Percentiles rank a stretch among this genome's conserved stretches.
phyloP scores from a whole-genome alignment of 2,888 invertebrate species.

The Unio pictorum region DNA sequence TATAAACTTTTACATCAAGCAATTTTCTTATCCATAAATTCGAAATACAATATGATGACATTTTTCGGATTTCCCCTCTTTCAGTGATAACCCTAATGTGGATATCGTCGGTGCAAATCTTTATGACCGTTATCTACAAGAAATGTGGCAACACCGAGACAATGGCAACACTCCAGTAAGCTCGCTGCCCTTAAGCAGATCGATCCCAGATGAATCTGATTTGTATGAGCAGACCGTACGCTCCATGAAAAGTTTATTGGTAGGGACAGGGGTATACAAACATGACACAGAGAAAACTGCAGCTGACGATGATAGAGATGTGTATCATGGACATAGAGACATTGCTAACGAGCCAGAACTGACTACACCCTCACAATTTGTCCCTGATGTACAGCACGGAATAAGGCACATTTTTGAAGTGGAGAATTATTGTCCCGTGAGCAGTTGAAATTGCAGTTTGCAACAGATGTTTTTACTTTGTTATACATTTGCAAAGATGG shows the following conservation, averaged over 20 bases:
- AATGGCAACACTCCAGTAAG: slow-evolving; percentile 30
- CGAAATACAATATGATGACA: too few species aligned
- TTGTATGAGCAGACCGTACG: slow-evolving; percentile 64
- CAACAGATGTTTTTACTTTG: too few species aligned
- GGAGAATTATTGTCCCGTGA: slow-evolving; percentile 38
- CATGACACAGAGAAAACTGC: slow-evolving; percentile 38
- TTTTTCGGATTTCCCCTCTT: slow-evolving; percentile 5
- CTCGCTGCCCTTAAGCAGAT: slow-evolving; percentile 56
- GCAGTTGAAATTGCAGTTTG: too few species aligned
- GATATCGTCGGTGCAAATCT: slow-evolving; percentile 71
- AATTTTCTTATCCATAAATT: too few species aligned
- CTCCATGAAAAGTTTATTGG: slow-evolving; percentile 62
- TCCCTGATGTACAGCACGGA: slow-evolving; percentile 62
- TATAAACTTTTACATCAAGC: too few species aligned
- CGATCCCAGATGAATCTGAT: slow-evolving; percentile 56
- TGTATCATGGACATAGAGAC: slow-evolving; percentile 68
- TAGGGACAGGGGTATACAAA: slow-evolving; percentile 69
- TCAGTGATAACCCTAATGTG: slow-evolving; percentile 69
- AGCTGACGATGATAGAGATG: slow-evolving; percentile 33
- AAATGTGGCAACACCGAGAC: slow-evolving; percentile 23
- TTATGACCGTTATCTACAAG: slow-evolving; percentile 62
- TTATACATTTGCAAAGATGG: too few species aligned
- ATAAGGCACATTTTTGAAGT: slow-evolving; percentile 61
- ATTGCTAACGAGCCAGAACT: slow-evolving; percentile 64
- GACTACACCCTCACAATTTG: slow-evolving; percentile 58